Percentiles rank a stretch among this genome's conserved stretches.
Evolutionary conservation across 2,888 invertebrate genomes (phyloP).

Genomic region (Formica aserva): DNA sequence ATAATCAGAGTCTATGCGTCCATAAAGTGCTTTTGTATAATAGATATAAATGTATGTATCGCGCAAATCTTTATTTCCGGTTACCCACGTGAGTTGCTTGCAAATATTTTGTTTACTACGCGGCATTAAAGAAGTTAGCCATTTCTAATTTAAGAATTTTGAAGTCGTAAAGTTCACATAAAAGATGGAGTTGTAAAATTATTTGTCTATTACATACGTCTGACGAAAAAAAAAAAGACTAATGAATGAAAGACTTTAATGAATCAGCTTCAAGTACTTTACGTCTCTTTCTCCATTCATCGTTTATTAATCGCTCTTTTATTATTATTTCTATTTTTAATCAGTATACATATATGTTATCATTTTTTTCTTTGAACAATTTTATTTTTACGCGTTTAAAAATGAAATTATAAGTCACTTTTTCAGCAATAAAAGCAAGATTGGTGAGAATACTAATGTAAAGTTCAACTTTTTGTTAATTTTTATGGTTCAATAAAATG

Average conservation of each 20-base stretch:
- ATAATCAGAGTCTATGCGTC: background rate
- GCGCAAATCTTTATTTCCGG: slow-evolving; percentile 13
- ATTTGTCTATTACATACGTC: background rate
- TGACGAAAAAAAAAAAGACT: no score
- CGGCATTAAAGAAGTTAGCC: background rate
- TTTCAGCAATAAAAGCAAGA: background rate
- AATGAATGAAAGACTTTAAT: background rate
- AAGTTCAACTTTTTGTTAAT: background rate
- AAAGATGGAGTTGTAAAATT: background rate
- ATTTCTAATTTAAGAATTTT: background rate
- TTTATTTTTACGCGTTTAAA: background rate
- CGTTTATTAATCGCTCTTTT: background rate
- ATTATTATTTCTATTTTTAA: background rate
- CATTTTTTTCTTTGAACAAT: background rate
- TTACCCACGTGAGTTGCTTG: background rate
- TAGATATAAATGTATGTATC: slow-evolving; percentile 2
- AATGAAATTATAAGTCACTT: background rate
- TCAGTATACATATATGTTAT: background rate
- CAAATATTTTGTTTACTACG: background rate
- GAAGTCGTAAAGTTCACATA: background rate
- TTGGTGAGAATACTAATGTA: background rate
- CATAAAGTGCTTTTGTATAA: background rate
- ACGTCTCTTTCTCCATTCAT: background rate
- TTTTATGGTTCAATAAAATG: background rate
- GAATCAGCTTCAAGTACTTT: background rate